A percentile compares a stretch with the other conserved stretches of the same genome.
These are phyloP conservation scores for Cataglyphis altisquamis DNA, from an alignment of 2,888 invertebrate genomes.

Conservation along the genomic window DNA sequence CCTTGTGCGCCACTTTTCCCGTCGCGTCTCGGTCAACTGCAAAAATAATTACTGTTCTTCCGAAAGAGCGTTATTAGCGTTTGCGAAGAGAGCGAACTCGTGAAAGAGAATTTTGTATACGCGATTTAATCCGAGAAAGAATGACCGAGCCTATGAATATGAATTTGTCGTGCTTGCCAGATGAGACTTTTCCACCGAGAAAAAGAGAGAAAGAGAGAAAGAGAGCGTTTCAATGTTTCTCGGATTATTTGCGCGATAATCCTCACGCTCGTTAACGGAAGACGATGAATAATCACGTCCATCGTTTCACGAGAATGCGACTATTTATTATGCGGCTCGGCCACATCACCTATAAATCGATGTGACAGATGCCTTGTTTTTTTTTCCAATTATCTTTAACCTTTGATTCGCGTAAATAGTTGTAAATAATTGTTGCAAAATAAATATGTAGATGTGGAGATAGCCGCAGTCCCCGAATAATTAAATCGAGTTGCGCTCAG, in stretches of 20 bases:
- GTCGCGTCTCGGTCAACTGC: slow-evolving; percentile 2
- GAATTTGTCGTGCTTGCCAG: slow-evolving; percentile 16
- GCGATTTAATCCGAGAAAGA: background rate
- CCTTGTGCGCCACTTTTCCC: background rate
- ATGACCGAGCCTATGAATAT: slow-evolving; percentile 21
- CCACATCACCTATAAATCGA: slow-evolving; percentile 61
- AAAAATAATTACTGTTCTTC: slow-evolving; percentile 40
- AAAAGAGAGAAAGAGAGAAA: background rate
- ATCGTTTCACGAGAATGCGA: slow-evolving; percentile 6
- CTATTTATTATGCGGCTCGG: slow-evolving; percentile 27
- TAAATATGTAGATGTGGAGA: background rate
- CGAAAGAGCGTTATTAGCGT: background rate
- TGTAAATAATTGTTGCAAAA: slow-evolving; percentile 5
- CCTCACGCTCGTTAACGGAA: slow-evolving; percentile 43
- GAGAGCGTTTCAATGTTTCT: slow-evolving; percentile 55
- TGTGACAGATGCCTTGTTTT: slow-evolving; percentile 61
- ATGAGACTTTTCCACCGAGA: slow-evolving; percentile 34
- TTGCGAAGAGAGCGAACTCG: slow-evolving; percentile 17
- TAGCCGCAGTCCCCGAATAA: slow-evolving; percentile 16
- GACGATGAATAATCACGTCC: slow-evolving; percentile 38
- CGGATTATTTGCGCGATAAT: slow-evolving; percentile 63
- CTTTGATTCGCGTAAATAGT: slow-evolving; percentile 53
- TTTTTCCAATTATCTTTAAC: slow-evolving; percentile 64
- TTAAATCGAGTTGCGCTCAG: background rate
- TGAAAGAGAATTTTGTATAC: background rate